Base-by-base conservation (phyloP, 2,888 invertebrate genomes). In the Dynastes tityus region DNA sequence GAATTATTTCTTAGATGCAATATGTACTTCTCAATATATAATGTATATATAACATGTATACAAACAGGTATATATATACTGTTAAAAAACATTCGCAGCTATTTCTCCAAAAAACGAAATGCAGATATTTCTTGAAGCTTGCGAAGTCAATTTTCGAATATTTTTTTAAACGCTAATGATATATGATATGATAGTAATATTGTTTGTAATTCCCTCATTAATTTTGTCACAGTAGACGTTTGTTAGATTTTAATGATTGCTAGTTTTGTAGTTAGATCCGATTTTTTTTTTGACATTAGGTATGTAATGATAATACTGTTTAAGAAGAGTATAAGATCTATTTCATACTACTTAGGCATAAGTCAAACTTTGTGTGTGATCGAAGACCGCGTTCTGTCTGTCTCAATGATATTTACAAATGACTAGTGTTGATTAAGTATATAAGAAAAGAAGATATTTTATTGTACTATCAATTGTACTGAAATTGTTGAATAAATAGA, bases 401-500 rank as follows among this genome's bases (percentile, higher is more conserved):
- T 73, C 68, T 61, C 68, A 61, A 68, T 68, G 74, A 78, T 79
- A 70, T 77, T 77, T 73, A 65, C 73, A 77, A 79, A 58, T 61
- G 77, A 77, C 77, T 77, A 77, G 77, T 76, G 65, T 55, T 77
- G 77, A 71, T 77, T 71, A 71, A 79, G 79, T 70, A 73, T 70
- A 73, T 77, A 71, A 77, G 70, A 79, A 73, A 53, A 45, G 45
- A 53, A 77, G 77, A 79, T 73, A 76, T 77, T 77, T 79, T 79
- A 79, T 79, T 79, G 79, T 79, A 79, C 79, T 79, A 79, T 73
- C 73, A 79, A 63, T 63, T 79, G 79, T 79, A 79, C 79, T 79
- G 79, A 77, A 79, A 77, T 79, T 79, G 79, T 79, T 79, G 81
- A 81, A 79, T 82, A 82, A 82, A 81, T 82, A 82, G 81, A 80